Percentiles rank a stretch among this genome's conserved stretches.
Conservation (phyloP, 2,888 invertebrate genomes). For the Hololepta plana region DNA sequence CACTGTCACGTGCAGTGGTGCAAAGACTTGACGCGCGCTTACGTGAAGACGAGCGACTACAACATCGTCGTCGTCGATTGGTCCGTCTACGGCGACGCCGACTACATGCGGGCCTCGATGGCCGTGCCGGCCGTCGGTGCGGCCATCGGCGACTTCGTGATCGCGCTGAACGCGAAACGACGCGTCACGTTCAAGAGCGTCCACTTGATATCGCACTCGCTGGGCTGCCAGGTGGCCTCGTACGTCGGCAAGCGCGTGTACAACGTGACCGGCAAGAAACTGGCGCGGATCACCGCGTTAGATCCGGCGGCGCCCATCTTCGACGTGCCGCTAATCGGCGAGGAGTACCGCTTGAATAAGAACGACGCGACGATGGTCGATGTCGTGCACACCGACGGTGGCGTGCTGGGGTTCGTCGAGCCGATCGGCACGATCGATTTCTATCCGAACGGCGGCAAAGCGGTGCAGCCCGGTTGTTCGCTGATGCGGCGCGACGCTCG, state of each 20-base stretch:
- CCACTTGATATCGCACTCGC: slow-evolving; percentile 17
- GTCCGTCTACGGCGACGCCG: slow-evolving; percentile 19
- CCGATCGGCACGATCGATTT: slow-evolving; percentile 36
- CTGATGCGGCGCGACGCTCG: slow-evolving; percentile 10
- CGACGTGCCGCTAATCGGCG: slow-evolving; percentile 17
- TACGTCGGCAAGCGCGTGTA: slow-evolving; percentile 16
- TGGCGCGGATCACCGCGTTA: slow-evolving; percentile 29
- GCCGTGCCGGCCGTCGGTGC: slow-evolving; percentile 16
- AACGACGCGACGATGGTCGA: slow-evolving; percentile 39
- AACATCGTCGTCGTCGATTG: slow-evolving; percentile 35
- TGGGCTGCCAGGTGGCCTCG: slow-evolving; percentile 18
- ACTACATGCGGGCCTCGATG: slow-evolving; percentile 18
- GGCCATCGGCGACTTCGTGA: slow-evolving; percentile 14
- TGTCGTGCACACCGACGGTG: slow-evolving; percentile 40
- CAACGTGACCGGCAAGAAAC: slow-evolving; percentile 13
- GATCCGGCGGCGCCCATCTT: slow-evolving; percentile 36
- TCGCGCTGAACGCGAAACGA: slow-evolving; percentile 13
- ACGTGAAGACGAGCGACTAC: slow-evolving; percentile 22
- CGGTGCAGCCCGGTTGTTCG: slow-evolving; percentile 33
- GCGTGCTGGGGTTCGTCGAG: slow-evolving; percentile 28
- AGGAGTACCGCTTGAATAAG: slow-evolving; percentile 30
- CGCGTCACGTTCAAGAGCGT: slow-evolving; percentile 13
- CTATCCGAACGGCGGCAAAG: slow-evolving; percentile 35
- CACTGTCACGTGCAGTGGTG: slow-evolving; percentile 20
- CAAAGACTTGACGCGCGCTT: slow-evolving; percentile 22